Evolutionary conservation across 2,797 vertebrate genomes (phyloP).

Genomic region (Gambusia yucatana): DNA sequence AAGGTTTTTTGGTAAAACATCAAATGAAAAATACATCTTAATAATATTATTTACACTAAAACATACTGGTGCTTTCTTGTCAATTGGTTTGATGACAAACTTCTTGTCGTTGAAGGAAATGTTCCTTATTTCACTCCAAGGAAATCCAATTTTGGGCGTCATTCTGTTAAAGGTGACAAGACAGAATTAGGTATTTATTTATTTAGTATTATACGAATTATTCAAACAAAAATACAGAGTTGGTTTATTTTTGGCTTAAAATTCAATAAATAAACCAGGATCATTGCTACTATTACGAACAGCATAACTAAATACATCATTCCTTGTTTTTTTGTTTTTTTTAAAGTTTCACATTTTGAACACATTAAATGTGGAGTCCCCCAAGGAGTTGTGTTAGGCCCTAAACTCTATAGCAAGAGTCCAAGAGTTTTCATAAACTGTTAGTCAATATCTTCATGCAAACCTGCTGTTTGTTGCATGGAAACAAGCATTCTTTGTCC

Average conservation of each 20-base stretch:
- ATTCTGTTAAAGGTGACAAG: slow-evolving; percentile 80
- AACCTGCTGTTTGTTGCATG: not conserved
- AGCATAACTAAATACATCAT: not conserved
- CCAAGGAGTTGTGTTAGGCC: not conserved
- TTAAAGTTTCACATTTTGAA: not conserved
- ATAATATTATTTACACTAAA: not conserved
- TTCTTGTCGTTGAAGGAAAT: slow-evolving; percentile 99
- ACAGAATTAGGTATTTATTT: not conserved
- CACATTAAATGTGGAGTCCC: not conserved
- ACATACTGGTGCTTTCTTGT: slow-evolving; percentile 97
- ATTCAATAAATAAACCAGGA: not conserved
- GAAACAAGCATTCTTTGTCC: not conserved
- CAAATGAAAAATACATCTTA: not conserved
- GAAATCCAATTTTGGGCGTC: slow-evolving; percentile 98
- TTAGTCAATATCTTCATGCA: not conserved
- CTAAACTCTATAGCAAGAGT: not conserved
- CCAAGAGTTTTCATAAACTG: not conserved
- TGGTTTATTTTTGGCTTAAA: not conserved
- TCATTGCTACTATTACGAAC: not conserved
- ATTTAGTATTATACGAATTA: no score
- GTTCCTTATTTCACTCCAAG: slow-evolving; percentile 98
- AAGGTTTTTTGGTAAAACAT: not conserved
- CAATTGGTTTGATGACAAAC: slow-evolving; percentile 98
- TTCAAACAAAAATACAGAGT: not conserved
- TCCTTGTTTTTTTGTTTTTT: not conserved